Conservation (phyloP, 2,797 vertebrate species). For the Sciurus carolinensis region DNA sequence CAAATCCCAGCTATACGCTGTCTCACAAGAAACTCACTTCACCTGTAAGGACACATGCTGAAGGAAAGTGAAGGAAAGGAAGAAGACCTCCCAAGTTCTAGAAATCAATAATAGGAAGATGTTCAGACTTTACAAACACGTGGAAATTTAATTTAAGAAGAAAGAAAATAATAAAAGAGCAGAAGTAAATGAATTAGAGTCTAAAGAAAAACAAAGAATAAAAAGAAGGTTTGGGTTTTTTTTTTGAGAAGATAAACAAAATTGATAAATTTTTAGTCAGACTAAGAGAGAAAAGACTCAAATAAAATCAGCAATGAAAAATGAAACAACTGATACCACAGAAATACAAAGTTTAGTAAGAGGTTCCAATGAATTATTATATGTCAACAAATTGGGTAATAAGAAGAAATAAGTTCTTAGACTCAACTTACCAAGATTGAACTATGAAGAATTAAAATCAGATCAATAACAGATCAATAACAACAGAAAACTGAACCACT, state of each 20-base stretch:
- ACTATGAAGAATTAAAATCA: not conserved
- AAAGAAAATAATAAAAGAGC: not conserved
- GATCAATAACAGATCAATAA: not conserved
- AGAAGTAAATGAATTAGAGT: not conserved
- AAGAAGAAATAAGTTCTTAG: not conserved
- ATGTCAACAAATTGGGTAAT: no score
- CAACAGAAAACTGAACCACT: not conserved
- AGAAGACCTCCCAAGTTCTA: not conserved
- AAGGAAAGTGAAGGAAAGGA: not conserved
- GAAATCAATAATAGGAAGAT: not conserved
- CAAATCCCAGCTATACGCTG: not conserved
- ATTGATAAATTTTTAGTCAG: no score
- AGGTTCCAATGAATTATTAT: no score
- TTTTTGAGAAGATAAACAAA: not conserved
- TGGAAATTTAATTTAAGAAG: not conserved
- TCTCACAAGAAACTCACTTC: not conserved
- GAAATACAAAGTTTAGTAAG: no score
- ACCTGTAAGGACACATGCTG: not conserved
- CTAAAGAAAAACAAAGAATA: not conserved
- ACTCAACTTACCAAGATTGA: not conserved
- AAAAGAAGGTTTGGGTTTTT: not conserved
- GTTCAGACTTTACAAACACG: not conserved
- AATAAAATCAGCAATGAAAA: no score
- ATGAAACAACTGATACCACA: no score
- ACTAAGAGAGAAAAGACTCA: no score